phyloP scores from a whole-genome alignment of 2,113 vertebrate genomes.

The Bathybates hornii region DNA sequence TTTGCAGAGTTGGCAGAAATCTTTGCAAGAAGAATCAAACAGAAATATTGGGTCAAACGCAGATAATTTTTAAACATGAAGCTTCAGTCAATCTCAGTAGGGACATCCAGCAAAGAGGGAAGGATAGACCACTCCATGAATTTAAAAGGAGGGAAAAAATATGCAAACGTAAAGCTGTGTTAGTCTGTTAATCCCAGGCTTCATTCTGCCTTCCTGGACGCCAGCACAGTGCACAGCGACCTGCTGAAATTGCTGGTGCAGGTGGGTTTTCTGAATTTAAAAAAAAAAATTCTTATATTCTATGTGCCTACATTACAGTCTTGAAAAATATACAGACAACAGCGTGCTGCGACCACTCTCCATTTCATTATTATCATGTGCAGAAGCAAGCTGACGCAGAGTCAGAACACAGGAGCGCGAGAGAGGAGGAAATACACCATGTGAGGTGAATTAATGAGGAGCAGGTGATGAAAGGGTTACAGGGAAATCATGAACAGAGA shows the following conservation, averaged over 20 bases:
- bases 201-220: background rate
- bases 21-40: background rate
- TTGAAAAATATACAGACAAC: background rate
- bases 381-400: background rate
- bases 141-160: background rate
- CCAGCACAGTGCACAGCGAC: background rate
- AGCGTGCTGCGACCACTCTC: background rate
- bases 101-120: background rate
- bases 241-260: background rate
- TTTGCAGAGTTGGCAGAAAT: background rate
- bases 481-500: background rate
- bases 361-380: background rate
- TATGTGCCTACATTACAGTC: background rate
- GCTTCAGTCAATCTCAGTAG: background rate
- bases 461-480: slow-evolving; percentile 50
- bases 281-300: background rate
- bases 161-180: background rate
- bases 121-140: background rate
- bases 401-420: background rate
- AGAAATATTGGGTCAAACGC: background rate
- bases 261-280: background rate
- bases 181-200: background rate
- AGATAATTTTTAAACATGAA: background rate
- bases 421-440: background rate
- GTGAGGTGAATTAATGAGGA: slow-evolving; percentile 43